Conservation (phyloP, 2,797 vertebrate species). For the Macrochelys suwanniensis region DNA sequence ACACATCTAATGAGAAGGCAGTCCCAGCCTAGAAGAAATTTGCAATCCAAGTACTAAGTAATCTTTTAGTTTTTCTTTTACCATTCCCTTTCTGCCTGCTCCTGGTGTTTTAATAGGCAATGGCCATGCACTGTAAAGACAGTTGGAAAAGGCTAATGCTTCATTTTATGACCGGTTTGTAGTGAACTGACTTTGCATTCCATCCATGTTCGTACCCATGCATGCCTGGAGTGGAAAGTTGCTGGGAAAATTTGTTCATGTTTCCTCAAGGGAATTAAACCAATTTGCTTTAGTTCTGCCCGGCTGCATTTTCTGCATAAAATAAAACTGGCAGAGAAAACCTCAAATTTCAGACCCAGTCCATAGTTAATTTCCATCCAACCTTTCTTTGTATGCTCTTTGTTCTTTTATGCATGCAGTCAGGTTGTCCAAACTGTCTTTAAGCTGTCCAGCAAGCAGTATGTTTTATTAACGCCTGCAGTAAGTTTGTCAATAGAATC, state of each 20-base stretch:
- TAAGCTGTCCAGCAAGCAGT: neutral
- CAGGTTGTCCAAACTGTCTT: neutral
- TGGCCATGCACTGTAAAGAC: conserved; percentile 21
- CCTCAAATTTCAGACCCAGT: conserved; percentile 54
- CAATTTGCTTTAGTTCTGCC: conserved; percentile 87
- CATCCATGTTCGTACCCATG: conserved; percentile 62
- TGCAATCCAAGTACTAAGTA: neutral
- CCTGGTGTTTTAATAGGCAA: conserved; percentile 58
- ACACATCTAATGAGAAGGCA: neutral
- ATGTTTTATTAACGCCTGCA: neutral
- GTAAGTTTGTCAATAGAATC: neutral
- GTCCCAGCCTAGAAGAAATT: conserved; percentile 11
- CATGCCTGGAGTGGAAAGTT: conserved; percentile 70
- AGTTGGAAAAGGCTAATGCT: conserved; percentile 62
- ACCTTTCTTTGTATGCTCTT: conserved; percentile 14
- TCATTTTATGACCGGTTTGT: conserved; percentile 69
- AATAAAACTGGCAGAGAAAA: conserved; percentile 61
- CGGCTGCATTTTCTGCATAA: conserved; percentile 83
- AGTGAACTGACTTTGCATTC: conserved; percentile 64
- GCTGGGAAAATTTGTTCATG: conserved; percentile 80
- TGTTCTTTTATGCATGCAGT: conserved; percentile 14
- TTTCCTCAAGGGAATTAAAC: conserved; percentile 81
- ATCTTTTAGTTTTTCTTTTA: conserved; percentile 43
- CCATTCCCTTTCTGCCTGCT: conserved; percentile 50
- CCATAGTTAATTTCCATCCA: conserved; percentile 35